Evolutionary conservation across 2,797 vertebrate genomes (phyloP), one percentile per base, ranked within the genome.

Genomic region (Etheostoma perlongum): DNA sequence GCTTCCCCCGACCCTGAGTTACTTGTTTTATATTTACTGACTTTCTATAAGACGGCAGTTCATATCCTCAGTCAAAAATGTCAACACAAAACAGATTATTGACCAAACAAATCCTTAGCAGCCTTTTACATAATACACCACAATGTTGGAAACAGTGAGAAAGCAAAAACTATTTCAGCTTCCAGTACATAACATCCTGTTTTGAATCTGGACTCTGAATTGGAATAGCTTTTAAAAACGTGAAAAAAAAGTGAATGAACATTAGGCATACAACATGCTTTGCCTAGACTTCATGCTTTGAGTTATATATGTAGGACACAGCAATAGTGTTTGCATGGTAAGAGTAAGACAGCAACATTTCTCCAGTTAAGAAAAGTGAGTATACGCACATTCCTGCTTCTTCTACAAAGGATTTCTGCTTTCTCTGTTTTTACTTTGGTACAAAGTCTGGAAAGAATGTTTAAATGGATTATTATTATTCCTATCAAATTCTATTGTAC

Each of bases 401-500:
- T 59, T 33, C 11, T 70, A 9, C 10, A 15, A 46, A 54, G 4
- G 48, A 23, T 57, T 67, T 66, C 30, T 62, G 70, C 55, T 60
- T 60, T 19, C 27, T 69, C 36, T 73, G 30, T 30, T 67, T 81
- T 64, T 30, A 48, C 21, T 74, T 76, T 21, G 13, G n/a, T 33
- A 19, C 52, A 60, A 51, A 42, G 30, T 61, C 49, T 55, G 16
- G n/a, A 58, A 18, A 27, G 4, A 47, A 60, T 65, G 73, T 58
- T 65, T 59, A n/a, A 47, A 65, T 64, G 9, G 10, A 62, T 60
- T 25, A 57, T 67, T 67, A 49, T 33, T 73, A 16, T 78, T 69
- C 46, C 40, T 57, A 73, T 76, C 59, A 68, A 70, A 66, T 62
- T 74, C 52, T 81, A 52, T 86, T 84, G 67, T 84, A 60, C 46